Conservation (phyloP, 1,140 invertebrate species). For the Drosophila nasuta region DNA sequence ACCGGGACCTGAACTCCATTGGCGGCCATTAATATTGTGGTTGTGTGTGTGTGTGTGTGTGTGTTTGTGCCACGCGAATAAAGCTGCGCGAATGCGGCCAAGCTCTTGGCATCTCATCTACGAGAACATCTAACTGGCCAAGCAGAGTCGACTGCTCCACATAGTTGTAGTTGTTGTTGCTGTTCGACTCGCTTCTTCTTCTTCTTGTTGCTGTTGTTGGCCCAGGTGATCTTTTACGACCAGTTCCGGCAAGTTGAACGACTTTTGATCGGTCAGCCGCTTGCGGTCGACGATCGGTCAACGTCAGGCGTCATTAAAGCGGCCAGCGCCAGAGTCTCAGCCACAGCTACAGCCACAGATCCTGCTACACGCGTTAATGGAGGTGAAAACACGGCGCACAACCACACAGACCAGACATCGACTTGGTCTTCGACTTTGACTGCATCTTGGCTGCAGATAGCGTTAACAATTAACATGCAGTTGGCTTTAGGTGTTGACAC, state of each 20-base stretch:
- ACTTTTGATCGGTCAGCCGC: slow-evolving; percentile 80
- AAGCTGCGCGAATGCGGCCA: slow-evolving; percentile 57
- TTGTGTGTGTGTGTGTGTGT: too few relatives aligned
- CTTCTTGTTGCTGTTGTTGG: slow-evolving; percentile 9
- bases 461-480: slow-evolving; percentile 76
- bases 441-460: slow-evolving; percentile 26
- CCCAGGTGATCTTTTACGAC: slow-evolving; percentile 81
- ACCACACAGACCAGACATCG: slow-evolving; percentile 6
- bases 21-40: slow-evolving; percentile 76
- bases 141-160: slow-evolving; percentile 52
- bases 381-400: slow-evolving; percentile 66
- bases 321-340: slow-evolving; percentile 20
- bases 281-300: slow-evolving; percentile 83
- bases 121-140: slow-evolving; percentile 7
- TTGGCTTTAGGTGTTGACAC: slow-evolving; percentile 75
- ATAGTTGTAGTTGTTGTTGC: slow-evolving; percentile 43
- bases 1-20: slow-evolving; percentile 66
- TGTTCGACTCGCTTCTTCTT: not conserved
- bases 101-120: slow-evolving; percentile 12
- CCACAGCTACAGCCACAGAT: slow-evolving; percentile 33
- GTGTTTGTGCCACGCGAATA: slow-evolving; percentile 60
- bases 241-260: slow-evolving; percentile 82
- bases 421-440: not conserved
- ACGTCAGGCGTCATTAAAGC: slow-evolving; percentile 77
- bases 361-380: slow-evolving; percentile 70